Evolutionary conservation across 2,113 vertebrate species (phyloP).

Genomic region (Atrichornis clamosus): DNA sequence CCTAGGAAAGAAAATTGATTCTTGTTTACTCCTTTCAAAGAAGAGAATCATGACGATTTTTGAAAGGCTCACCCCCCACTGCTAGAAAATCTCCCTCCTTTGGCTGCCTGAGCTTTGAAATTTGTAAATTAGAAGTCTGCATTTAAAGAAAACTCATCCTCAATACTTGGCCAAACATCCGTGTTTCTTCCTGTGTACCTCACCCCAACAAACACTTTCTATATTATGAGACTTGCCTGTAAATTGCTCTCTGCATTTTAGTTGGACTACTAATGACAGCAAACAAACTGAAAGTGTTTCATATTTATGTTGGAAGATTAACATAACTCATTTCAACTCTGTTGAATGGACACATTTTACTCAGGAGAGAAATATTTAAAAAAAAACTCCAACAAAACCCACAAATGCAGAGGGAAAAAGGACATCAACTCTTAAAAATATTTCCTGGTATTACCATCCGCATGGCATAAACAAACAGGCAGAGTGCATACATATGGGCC

Average conservation of each 20-base stretch:
- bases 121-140: constrained; percentile 39
- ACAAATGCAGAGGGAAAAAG: constrained; percentile 31
- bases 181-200: background rate
- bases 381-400: background rate
- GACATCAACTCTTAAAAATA: constrained; percentile 46
- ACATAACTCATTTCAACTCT: constrained; percentile 46
- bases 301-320: constrained; percentile 57
- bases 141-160: constrained; percentile 27
- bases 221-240: constrained; percentile 16
- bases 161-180: constrained; percentile 10
- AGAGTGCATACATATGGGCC: constrained; percentile 42
- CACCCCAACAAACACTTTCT: constrained; percentile 2
- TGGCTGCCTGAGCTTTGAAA: constrained; percentile 62
- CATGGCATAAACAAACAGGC: constrained; percentile 54
- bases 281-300: constrained; percentile 42
- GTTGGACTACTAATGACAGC: background rate
- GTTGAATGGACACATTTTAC: constrained; percentile 17
- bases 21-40: constrained; percentile 60
- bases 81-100: constrained; percentile 60
- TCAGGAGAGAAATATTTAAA: constrained; percentile 5
- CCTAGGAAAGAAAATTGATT: constrained; percentile 64
- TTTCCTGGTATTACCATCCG: constrained; percentile 10
- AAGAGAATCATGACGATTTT: constrained; percentile 59
- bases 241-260: constrained; percentile 50
- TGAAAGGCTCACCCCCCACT: constrained; percentile 56